These are phyloP conservation scores for Candoia aspera DNA, from an alignment of 2,113 vertebrate genomes.

Conservation along the genomic window DNA sequence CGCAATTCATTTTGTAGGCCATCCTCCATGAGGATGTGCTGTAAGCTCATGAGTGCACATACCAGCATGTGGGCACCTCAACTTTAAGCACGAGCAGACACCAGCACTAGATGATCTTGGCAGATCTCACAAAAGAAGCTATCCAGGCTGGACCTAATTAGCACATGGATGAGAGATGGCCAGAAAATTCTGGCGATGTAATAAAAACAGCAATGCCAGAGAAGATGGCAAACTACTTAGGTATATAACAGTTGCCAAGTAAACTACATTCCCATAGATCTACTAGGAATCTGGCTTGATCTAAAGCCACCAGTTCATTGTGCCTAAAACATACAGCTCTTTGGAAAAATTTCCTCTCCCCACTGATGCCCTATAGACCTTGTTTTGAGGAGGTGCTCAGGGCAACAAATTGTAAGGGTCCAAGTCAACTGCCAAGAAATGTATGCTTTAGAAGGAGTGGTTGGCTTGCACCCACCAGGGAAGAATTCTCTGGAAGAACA, in stretches of 20 bases:
- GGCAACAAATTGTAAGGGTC: no score
- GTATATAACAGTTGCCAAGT: neutral
- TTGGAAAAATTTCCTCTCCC: no score
- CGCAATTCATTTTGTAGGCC: neutral
- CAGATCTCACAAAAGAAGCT: neutral
- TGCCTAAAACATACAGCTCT: no score
- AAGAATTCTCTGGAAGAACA: no score
- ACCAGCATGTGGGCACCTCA: neutral
- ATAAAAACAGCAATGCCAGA: neutral
- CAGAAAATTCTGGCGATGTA: neutral
- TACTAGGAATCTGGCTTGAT: no score
- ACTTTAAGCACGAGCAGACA: neutral
- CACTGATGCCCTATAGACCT: no score
- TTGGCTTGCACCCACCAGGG: no score
- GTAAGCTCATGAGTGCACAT: neutral
- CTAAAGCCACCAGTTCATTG: no score
- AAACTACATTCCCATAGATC: neutral
- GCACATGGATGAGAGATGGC: neutral
- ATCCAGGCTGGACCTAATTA: neutral
- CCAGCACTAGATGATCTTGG: no score
- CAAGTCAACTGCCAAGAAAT: no score
- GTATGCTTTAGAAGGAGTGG: no score
- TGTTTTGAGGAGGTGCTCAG: no score
- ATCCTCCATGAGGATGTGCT: slow-evolving; percentile 22
- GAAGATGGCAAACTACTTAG: neutral